A percentile compares a stretch with the other conserved stretches of the same genome.
Evolutionary conservation across 2,888 invertebrate species (phyloP).

Genomic region (Acleris emargana): DNA sequence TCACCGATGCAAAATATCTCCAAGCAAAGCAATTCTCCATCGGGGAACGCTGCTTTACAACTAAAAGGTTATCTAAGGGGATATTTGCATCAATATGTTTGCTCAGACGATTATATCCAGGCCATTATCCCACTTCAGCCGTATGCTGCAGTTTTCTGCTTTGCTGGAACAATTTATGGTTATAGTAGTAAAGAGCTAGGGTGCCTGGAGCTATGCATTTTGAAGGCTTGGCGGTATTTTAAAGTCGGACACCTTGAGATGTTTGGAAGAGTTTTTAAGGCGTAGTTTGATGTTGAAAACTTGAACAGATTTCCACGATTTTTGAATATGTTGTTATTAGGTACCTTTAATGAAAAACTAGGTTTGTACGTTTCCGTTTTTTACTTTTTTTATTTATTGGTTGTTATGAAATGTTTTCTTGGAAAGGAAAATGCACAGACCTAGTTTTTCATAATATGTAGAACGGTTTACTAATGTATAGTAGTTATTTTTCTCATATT

Average conservation of each 20-base stretch:
- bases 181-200: slow-evolving; percentile 25
- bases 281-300: no score
- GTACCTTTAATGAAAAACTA: no score
- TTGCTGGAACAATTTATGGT: slow-evolving; percentile 27
- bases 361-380: no score
- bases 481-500: no score
- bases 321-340: no score
- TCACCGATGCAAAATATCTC: slow-evolving; percentile 1
- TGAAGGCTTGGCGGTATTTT: slow-evolving; percentile 14
- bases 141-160: slow-evolving; percentile 37
- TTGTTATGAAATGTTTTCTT: no score
- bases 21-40: slow-evolving; percentile 10
- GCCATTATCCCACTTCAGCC: slow-evolving; percentile 33
- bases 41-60: slow-evolving; percentile 4
- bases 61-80: slow-evolving; percentile 6
- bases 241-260: background rate
- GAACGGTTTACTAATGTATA: no score
- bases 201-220: slow-evolving; percentile 19
- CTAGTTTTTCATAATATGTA: no score
- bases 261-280: background rate
- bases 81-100: slow-evolving; percentile 29
- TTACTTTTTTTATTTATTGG: no score
- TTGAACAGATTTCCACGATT: no score
- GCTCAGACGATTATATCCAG: slow-evolving; percentile 32
- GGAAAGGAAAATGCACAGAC: no score